Conservation (phyloP, 2,888 invertebrate genomes). For the Agriopis aurantiaria region DNA sequence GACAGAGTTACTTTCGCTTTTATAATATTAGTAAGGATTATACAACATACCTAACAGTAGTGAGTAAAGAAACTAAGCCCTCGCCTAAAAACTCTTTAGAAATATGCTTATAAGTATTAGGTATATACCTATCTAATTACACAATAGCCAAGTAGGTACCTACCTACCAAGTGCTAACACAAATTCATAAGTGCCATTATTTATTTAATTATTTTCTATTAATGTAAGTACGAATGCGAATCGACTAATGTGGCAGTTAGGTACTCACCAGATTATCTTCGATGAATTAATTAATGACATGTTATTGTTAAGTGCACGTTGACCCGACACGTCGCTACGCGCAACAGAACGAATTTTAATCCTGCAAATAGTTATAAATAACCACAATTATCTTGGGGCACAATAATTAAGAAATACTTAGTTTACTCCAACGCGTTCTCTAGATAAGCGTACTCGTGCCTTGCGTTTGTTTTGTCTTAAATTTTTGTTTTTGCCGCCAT, state of each 20-base stretch:
- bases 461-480: neutral
- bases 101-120: too few relatives aligned
- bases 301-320: conserved; percentile 57
- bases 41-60: too few relatives aligned
- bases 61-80: too few relatives aligned
- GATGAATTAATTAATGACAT: conserved; percentile 24
- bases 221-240: neutral
- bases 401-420: conserved; percentile 57
- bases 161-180: neutral
- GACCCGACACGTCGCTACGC: conserved; percentile 51
- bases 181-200: neutral
- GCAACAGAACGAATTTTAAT: conserved; percentile 46
- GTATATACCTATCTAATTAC: too few relatives aligned
- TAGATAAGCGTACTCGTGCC: conserved; percentile 59
- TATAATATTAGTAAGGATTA: too few relatives aligned
- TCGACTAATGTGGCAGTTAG: neutral
- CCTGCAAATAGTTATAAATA: conserved; percentile 46
- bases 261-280: neutral
- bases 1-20: too few relatives aligned
- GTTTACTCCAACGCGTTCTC: conserved; percentile 48
- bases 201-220: neutral
- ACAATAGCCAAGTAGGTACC: neutral
- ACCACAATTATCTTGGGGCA: conserved; percentile 64
- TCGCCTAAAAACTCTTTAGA: too few relatives aligned
- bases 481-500: conserved; percentile 29